Conservation (phyloP, 1,140 invertebrate genomes). For the Cydia fagiglandana region DNA sequence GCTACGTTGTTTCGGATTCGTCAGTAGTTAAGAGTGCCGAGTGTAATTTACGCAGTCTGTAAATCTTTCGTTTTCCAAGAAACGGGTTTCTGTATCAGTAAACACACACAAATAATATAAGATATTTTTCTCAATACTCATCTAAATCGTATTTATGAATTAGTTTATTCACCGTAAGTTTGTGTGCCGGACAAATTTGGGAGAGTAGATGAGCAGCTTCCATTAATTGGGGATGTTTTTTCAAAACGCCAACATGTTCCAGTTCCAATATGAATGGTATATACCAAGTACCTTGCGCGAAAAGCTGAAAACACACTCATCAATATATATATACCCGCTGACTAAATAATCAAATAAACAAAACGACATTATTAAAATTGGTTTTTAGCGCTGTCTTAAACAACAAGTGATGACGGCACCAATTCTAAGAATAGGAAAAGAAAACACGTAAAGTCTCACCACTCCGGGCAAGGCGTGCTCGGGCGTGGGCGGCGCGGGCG, state of each 20-base stretch:
- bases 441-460: constrained; percentile 70
- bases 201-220: constrained; percentile 92
- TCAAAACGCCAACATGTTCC: constrained; percentile 91
- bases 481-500: constrained; percentile 89
- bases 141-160: constrained; percentile 2
- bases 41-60: no score
- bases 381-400: no score
- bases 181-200: constrained; percentile 94
- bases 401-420: no score
- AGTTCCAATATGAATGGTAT: constrained; percentile 94
- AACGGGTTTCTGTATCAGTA: no score
- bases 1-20: no score
- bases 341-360: neutral
- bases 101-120: no score
- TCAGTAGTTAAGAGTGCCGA: no score
- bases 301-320: constrained; percentile 60
- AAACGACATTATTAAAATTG: no score
- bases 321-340: constrained; percentile 4
- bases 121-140: no score
- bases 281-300: constrained; percentile 89
- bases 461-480: constrained; percentile 95
- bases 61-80: no score
- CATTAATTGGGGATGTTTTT: constrained; percentile 88
- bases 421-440: neutral
- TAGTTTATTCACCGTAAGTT: constrained; percentile 66